phyloP scores from a whole-genome alignment of 2,888 invertebrate species.

The Belgica antarctica region DNA sequence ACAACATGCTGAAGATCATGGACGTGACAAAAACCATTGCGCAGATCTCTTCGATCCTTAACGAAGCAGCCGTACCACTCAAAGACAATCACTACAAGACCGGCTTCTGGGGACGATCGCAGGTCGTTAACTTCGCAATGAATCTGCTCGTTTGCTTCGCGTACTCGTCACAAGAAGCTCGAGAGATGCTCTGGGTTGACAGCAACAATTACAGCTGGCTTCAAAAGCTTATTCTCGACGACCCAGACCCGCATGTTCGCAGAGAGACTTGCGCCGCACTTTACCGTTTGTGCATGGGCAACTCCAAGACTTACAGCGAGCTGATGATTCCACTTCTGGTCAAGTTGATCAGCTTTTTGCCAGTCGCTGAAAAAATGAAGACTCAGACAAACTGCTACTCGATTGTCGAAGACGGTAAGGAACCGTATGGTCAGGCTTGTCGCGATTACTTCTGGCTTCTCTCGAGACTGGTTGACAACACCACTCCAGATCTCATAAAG shows the following conservation, averaged over 20 bases:
- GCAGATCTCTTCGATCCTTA: constrained; percentile 79
- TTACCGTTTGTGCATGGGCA: constrained; percentile 81
- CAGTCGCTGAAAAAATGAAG: constrained; percentile 82
- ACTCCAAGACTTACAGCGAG: constrained; percentile 58
- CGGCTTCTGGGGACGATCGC: constrained; percentile 89
- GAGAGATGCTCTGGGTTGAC: constrained; percentile 72
- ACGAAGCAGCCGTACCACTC: constrained; percentile 77
- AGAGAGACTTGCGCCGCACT: constrained; percentile 89
- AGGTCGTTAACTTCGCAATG: constrained; percentile 90
- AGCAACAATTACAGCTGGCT: constrained; percentile 76
- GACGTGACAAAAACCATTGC: constrained; percentile 79
- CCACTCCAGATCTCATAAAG: constrained; percentile 76
- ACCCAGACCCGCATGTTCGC: constrained; percentile 87
- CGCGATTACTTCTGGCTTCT: constrained; percentile 93
- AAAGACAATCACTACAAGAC: constrained; percentile 85
- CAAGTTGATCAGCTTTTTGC: constrained; percentile 75
- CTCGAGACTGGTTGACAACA: constrained; percentile 80
- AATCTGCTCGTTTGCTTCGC: constrained; percentile 90
- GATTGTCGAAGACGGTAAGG: constrained; percentile 76
- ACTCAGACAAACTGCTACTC: constrained; percentile 55
- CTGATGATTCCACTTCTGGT: constrained; percentile 76
- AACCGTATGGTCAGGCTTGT: constrained; percentile 91
- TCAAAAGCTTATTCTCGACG: constrained; percentile 80
- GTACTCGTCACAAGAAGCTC: constrained; percentile 78
- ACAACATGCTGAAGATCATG: constrained; percentile 78